phyloP scores from a whole-genome alignment of 2,888 invertebrate genomes.

The Drosophila kokeensis region DNA sequence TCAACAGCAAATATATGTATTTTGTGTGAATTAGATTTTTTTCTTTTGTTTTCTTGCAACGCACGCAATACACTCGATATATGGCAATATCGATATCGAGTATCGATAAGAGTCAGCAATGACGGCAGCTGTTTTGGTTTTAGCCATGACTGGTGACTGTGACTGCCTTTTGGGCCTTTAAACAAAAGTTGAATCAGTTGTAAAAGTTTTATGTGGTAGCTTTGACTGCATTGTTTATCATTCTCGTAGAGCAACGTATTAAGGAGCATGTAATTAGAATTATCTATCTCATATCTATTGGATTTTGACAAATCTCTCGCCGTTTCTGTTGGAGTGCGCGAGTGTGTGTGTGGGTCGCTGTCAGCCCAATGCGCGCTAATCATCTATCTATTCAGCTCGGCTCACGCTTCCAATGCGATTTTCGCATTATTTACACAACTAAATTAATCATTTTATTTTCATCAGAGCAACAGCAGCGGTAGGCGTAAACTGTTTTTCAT shows the following conservation, averaged over 20 bases:
- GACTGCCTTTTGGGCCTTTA: slow-evolving; percentile 42
- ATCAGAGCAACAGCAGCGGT: slow-evolving; percentile 18
- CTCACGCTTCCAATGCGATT: slow-evolving; percentile 57
- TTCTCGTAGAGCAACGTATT: not conserved
- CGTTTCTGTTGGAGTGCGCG: slow-evolving; percentile 17
- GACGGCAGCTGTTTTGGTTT: slow-evolving; percentile 76
- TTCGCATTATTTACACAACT: slow-evolving; percentile 54
- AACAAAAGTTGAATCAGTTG: slow-evolving; percentile 37
- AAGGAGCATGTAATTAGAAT: slow-evolving; percentile 18
- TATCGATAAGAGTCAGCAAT: slow-evolving; percentile 54
- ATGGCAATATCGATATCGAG: slow-evolving; percentile 55
- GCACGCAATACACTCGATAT: slow-evolving; percentile 63
- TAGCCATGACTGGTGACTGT: slow-evolving; percentile 60
- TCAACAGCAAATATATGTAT: slow-evolving; percentile 9
- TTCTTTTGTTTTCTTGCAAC: slow-evolving; percentile 49
- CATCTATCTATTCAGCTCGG: slow-evolving; percentile 34
- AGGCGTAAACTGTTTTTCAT: slow-evolving; percentile 39
- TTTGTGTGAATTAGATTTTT: slow-evolving; percentile 30
- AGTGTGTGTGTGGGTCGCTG: slow-evolving; percentile 28
- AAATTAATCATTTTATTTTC: slow-evolving; percentile 66
- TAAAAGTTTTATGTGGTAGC: slow-evolving; percentile 23
- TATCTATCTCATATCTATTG: slow-evolving; percentile 33
- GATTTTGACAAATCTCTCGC: slow-evolving; percentile 29
- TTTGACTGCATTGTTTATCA: slow-evolving; percentile 10
- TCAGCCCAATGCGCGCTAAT: slow-evolving; percentile 59